These are phyloP conservation scores for Lemur catta DNA, from an alignment of 2,797 vertebrate genomes.

Conservation along the genomic window DNA sequence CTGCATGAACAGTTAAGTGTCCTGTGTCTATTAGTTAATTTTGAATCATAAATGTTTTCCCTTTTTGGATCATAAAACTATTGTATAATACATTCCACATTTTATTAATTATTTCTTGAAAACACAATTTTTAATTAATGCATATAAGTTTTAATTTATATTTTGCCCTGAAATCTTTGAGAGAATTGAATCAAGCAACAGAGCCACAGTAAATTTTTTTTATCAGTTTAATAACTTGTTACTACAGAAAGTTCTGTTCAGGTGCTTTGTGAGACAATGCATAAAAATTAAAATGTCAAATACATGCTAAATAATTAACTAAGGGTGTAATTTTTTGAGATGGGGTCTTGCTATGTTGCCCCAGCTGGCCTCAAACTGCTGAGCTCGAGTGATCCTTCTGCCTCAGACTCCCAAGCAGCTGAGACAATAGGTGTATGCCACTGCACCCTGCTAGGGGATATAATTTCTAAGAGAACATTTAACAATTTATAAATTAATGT, in stretches of 20 bases:
- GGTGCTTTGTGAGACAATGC: conserved; percentile 4
- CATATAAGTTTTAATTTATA: background rate
- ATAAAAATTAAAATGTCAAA: conserved; percentile 47
- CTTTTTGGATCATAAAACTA: background rate
- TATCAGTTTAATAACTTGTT: background rate
- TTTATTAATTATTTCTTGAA: conserved; percentile 7
- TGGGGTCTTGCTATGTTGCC: background rate
- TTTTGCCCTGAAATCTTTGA: background rate
- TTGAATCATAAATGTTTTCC: background rate
- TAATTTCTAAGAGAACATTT: conserved; percentile 11
- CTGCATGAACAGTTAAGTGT: background rate
- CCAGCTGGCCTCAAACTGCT: background rate
- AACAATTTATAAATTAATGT: conserved; percentile 16
- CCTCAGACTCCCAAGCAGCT: background rate
- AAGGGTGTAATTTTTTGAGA: background rate
- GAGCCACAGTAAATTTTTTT: background rate
- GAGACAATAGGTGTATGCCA: background rate
- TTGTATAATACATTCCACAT: background rate
- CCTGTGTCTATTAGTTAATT: background rate
- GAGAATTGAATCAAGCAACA: background rate
- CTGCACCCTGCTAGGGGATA: background rate
- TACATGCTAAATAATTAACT: conserved; percentile 1
- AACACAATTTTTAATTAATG: background rate
- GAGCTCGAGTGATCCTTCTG: background rate
- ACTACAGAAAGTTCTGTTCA: background rate